phyloP scores from a whole-genome alignment of 1,140 invertebrate genomes.

The Caerostris darwini region DNA sequence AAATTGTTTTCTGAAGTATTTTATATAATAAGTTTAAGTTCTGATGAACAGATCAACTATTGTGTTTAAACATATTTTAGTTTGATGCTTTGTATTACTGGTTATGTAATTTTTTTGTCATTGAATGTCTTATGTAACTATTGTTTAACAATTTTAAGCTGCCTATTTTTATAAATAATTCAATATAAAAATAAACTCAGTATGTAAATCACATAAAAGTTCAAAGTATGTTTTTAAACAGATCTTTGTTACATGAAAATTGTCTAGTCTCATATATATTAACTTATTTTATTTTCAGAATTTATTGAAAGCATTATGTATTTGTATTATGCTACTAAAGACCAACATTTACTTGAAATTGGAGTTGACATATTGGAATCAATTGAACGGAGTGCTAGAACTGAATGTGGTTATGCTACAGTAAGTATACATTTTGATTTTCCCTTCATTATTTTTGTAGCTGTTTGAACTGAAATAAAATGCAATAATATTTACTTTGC shows the following conservation, averaged over 20 bases:
- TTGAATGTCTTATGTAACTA: too few relatives aligned
- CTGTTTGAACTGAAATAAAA: neutral
- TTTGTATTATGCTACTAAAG: slow-evolving; percentile 94
- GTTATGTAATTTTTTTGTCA: too few relatives aligned
- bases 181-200: neutral
- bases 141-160: neutral
- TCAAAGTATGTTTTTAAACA: neutral
- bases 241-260: neutral
- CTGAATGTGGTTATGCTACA: slow-evolving; percentile 98
- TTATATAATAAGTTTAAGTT: too few relatives aligned
- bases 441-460: neutral
- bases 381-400: slow-evolving; percentile 94
- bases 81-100: too few relatives aligned
- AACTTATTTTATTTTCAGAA: slow-evolving; percentile 84
- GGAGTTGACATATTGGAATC: slow-evolving; percentile 85
- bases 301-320: slow-evolving; percentile 98
- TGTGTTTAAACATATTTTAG: too few relatives aligned
- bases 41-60: too few relatives aligned
- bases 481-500: too few relatives aligned
- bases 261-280: neutral
- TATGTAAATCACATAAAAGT: too few relatives aligned
- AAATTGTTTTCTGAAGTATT: too few relatives aligned
- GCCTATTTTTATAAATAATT: neutral
- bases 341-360: slow-evolving; percentile 94
- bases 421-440: slow-evolving; percentile 83